Evolutionary conservation across 2,797 vertebrate genomes (phyloP), one percentile per base, ranked within the genome.

Genomic region (Sebastes hubbsi): DNA sequence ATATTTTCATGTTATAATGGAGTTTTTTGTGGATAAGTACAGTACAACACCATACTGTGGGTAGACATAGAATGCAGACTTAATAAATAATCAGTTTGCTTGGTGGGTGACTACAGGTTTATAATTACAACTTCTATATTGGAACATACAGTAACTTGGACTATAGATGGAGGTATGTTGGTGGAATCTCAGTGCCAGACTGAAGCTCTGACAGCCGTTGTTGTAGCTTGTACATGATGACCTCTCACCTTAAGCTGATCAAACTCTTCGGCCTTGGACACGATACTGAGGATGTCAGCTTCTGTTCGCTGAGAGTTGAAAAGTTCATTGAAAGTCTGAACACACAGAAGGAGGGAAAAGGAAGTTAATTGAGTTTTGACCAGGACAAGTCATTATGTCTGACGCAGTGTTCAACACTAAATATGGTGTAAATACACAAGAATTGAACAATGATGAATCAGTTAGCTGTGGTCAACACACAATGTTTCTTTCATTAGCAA

Each of bases 231-330:
- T 24, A 42, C 12, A 10, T 13, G 32, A 61, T n/a, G 58, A 65
- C 6, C 16, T 52, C 95, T 96, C 95, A 99, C 99, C 97, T 99
- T 99, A 42, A 99, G 97, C 92, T 99, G 99, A 54, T 99, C 98
- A 87, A 99, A 99, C 93, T 99, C 98, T 93, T 99, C 99, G 3
- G 99, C 98, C 94, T 98, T 99, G 60, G 98, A 99, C 16, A 99
- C 97, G 54, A 99, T 98, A 65, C 96, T 95, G 91, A 99, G 93
- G 89, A 99, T 97, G 87, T 99, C 98, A 0, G 96, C 96, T 85
- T 99, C 98, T 1, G 97, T 99, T 91, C 97, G 97, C 91, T 99
- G 98, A 49, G 98, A 97, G 94, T 96, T 97, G 89, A 99, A 99
- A 64, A 95, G 94, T 87, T 99, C 97, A 87, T 99, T 99, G 95